phyloP scores from a whole-genome alignment of 2,113 vertebrate species.

The Paramisgurnus dabryanus region DNA sequence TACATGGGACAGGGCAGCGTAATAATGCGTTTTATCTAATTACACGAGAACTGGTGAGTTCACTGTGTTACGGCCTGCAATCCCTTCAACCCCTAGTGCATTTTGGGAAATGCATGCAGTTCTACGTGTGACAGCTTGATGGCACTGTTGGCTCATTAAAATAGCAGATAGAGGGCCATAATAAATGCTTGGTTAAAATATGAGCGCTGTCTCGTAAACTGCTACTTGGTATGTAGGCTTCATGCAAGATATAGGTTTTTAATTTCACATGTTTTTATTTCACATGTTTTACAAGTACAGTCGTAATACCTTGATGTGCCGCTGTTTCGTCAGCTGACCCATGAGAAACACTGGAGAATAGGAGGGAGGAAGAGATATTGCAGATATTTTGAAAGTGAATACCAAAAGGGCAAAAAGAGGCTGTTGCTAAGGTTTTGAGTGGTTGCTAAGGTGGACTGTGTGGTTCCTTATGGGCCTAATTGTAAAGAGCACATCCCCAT shows the following conservation, averaged over 20 bases:
- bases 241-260: neutral
- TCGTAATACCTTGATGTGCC: neutral
- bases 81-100: neutral
- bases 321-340: neutral
- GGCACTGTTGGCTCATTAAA: constrained; percentile 70
- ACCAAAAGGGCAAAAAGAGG: too few species aligned
- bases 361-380: neutral
- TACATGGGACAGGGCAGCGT: constrained; percentile 32
- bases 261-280: constrained; percentile 14
- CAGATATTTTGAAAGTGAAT: neutral
- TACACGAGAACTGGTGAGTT: constrained; percentile 43
- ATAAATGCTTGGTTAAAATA: neutral
- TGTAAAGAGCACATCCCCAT: too few species aligned
- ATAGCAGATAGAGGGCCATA: neutral
- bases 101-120: neutral
- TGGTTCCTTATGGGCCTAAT: too few species aligned
- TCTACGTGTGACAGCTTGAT: constrained; percentile 60
- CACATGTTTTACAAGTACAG: neutral
- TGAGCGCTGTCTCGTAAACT: neutral
- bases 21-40: constrained; percentile 52
- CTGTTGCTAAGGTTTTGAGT: too few species aligned
- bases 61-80: constrained; percentile 26
- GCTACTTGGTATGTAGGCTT: neutral
- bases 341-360: neutral
- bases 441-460: too few species aligned